Conservation (phyloP, 2,888 invertebrate species). For the Villa cingulata region DNA sequence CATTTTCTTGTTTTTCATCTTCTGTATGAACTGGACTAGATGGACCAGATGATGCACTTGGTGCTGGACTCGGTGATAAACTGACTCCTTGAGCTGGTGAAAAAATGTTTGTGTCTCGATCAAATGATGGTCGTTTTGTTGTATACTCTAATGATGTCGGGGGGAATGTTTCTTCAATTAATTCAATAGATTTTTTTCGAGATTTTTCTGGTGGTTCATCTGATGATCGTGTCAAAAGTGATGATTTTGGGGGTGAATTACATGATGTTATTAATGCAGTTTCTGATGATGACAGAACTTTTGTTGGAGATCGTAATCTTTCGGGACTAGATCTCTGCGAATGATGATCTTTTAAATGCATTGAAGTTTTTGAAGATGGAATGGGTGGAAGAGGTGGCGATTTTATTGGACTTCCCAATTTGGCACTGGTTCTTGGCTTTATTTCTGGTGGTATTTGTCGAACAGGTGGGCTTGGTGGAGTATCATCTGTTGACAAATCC, state of each 20-base stretch:
- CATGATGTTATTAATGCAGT: slow-evolving; percentile 10
- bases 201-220: slow-evolving; percentile 30
- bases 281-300: slow-evolving; percentile 19
- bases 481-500: slow-evolving; percentile 15
- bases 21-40: slow-evolving; percentile 37
- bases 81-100: slow-evolving; percentile 20
- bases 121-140: slow-evolving; percentile 26
- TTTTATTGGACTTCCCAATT: slow-evolving; percentile 32
- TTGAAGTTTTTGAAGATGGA: slow-evolving; percentile 28
- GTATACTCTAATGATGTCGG: not conserved
- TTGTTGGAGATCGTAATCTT: slow-evolving; percentile 30
- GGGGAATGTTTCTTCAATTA: slow-evolving; percentile 12
- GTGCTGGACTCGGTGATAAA: slow-evolving; percentile 30
- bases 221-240: slow-evolving; percentile 21
- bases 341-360: not conserved
- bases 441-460: slow-evolving; percentile 34
- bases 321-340: slow-evolving; percentile 28
- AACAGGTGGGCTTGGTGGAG: slow-evolving; percentile 31
- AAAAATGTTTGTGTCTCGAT: slow-evolving; percentile 16
- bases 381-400: slow-evolving; percentile 34
- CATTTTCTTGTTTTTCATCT: slow-evolving; percentile 43
- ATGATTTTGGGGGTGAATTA: slow-evolving; percentile 7
- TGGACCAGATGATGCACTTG: slow-evolving; percentile 34
- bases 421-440: slow-evolving; percentile 29
- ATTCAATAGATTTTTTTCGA: slow-evolving; percentile 32